A percentile compares a stretch with the other conserved stretches of the same genome.
phyloP scores from a whole-genome alignment of 1,140 invertebrate species.

The Drosophila albomicans region DNA sequence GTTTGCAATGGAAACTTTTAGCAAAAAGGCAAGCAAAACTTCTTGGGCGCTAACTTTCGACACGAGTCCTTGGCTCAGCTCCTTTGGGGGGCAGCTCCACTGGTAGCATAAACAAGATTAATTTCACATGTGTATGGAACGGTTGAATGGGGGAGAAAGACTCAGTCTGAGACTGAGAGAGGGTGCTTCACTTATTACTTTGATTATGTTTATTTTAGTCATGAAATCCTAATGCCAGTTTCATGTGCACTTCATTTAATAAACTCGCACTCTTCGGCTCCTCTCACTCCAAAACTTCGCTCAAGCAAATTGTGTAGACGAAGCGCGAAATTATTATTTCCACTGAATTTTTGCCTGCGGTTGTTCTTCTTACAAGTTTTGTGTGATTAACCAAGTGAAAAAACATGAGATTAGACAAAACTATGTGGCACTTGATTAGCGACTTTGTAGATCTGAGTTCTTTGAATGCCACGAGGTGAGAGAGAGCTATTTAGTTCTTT shows the following conservation, averaged over 20 bases:
- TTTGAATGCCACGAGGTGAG: conserved; percentile 39
- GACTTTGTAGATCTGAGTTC: not conserved
- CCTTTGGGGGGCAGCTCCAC: conserved; percentile 24
- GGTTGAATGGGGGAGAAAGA: not conserved
- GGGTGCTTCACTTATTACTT: conserved; percentile 70
- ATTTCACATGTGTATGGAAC: conserved; percentile 70
- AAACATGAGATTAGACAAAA: conserved; percentile 72
- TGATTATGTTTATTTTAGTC: conserved; percentile 83
- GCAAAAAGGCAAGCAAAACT: conserved; percentile 64
- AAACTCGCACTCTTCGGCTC: conserved; percentile 39
- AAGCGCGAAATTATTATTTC: conserved; percentile 66
- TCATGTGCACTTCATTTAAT: conserved; percentile 82
- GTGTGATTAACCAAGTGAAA: conserved; percentile 80
- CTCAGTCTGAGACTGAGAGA: conserved; percentile 3
- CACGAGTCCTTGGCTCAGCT: conserved; percentile 44
- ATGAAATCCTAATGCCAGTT: conserved; percentile 71
- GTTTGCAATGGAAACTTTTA: conserved; percentile 61
- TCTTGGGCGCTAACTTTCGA: conserved; percentile 69
- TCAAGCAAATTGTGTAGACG: conserved; percentile 18
- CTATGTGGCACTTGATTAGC: conserved; percentile 64
- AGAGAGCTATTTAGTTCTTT: not conserved
- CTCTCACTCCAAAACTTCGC: not conserved
- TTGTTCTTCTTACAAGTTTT: conserved; percentile 30
- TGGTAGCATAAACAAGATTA: conserved; percentile 78
- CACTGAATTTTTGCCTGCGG: conserved; percentile 56